Conservation (phyloP, 2,113 vertebrate species). For the Propithecus coquereli region DNA sequence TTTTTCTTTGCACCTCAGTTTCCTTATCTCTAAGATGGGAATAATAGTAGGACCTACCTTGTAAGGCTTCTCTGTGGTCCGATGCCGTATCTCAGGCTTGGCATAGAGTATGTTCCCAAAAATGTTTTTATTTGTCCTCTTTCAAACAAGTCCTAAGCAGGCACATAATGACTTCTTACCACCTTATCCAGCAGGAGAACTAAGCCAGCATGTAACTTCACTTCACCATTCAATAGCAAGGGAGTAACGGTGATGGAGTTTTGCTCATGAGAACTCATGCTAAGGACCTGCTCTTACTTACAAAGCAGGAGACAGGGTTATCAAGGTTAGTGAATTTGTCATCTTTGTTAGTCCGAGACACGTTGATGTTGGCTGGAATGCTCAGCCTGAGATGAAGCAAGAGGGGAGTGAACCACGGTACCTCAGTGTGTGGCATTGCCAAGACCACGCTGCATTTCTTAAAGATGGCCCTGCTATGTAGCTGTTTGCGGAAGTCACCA, state of each 20-base stretch:
- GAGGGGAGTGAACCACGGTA: background rate
- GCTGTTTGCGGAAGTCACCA: accelerated
- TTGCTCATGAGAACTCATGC: background rate
- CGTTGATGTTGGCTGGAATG: background rate
- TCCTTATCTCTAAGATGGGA: background rate
- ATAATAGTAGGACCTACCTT: background rate
- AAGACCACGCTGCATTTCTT: background rate
- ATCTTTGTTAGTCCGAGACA: background rate
- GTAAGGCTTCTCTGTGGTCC: background rate
- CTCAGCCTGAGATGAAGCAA: background rate
- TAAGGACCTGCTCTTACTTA: background rate
- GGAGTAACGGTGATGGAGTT: background rate
- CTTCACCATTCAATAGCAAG: background rate
- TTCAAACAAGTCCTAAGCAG: background rate
- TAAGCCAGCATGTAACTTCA: background rate
- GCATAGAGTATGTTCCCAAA: background rate
- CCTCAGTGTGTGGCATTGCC: background rate
- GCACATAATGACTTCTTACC: background rate
- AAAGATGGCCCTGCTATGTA: background rate
- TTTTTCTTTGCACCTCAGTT: background rate
- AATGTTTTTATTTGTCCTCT: background rate
- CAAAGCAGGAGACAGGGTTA: background rate
- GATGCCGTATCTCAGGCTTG: background rate
- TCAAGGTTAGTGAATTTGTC: background rate
- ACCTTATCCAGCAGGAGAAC: background rate